A percentile compares a stretch with the other conserved stretches of the same genome.
Conservation (phyloP, 1,140 invertebrate genomes). For the Marisa cornuarietis region DNA sequence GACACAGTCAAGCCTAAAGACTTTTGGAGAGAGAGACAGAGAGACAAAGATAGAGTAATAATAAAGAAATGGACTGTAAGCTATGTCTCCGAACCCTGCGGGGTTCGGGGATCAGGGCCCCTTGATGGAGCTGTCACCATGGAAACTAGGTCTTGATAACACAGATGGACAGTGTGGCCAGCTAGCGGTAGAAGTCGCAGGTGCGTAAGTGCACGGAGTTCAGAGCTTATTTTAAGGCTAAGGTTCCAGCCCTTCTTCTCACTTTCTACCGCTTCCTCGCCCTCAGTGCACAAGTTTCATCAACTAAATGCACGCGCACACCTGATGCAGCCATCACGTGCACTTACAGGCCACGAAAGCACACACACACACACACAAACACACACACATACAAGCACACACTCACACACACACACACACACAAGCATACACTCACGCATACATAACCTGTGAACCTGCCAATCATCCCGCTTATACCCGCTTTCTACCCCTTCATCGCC, state of each 20-base stretch:
- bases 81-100: not conserved
- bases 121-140: not conserved
- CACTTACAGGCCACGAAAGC: too few relatives aligned
- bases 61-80: not conserved
- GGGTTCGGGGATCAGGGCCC: not conserved
- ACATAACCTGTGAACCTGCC: too few relatives aligned
- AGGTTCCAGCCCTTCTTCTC: not conserved
- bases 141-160: not conserved
- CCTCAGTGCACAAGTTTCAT: too few relatives aligned
- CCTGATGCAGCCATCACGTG: too few relatives aligned
- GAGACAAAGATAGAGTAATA: not conserved
- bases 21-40: not conserved
- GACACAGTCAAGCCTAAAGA: not conserved
- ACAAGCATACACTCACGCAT: too few relatives aligned
- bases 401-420: too few relatives aligned
- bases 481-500: too few relatives aligned
- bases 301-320: too few relatives aligned
- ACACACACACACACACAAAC: too few relatives aligned
- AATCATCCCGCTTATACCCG: too few relatives aligned
- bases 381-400: too few relatives aligned
- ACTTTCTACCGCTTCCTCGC: too few relatives aligned
- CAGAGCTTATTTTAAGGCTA: not conserved
- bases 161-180: not conserved
- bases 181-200: not conserved
- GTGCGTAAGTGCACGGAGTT: not conserved